A percentile compares a stretch with the other conserved stretches of the same genome.
phyloP scores from a whole-genome alignment of 1,140 invertebrate genomes.

The Platorchestia sp. region DNA sequence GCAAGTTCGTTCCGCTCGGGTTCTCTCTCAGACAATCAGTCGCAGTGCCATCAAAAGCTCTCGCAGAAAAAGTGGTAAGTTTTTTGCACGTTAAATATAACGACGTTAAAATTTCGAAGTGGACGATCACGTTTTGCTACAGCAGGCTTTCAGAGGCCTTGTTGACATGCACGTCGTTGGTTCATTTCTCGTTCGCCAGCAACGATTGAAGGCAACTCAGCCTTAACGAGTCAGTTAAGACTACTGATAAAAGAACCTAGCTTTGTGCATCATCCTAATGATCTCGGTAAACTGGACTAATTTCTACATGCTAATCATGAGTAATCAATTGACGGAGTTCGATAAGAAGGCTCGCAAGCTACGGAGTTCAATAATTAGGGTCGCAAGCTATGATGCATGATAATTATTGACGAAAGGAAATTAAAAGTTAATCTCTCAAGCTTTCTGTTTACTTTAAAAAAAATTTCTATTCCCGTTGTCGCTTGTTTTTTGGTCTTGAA shows the following conservation, averaged over 20 bases:
- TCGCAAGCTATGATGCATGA: too few relatives aligned
- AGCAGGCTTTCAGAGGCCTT: background rate
- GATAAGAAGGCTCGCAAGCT: background rate
- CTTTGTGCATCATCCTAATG: background rate
- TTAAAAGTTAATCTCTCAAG: too few relatives aligned
- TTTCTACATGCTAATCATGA: background rate
- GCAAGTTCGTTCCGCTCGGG: background rate
- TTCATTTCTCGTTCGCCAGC: background rate
- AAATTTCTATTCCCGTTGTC: background rate
- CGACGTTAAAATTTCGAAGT: background rate
- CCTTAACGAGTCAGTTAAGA: background rate
- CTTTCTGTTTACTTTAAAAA: too few relatives aligned
- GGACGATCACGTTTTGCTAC: background rate
- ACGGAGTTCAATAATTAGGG: too few relatives aligned
- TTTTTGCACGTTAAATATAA: background rate
- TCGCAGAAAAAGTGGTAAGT: background rate
- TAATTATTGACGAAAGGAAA: too few relatives aligned
- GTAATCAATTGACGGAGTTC: background rate
- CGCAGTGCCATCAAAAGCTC: background rate
- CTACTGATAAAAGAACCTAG: background rate
- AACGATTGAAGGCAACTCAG: background rate
- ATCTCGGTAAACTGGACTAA: background rate
- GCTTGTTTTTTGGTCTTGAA: background rate
- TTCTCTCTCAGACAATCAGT: background rate
- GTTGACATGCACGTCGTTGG: background rate